These are phyloP conservation scores for Leptinotarsa peninsularis DNA, from an alignment of 2,888 invertebrate species.

Conservation along the genomic window DNA sequence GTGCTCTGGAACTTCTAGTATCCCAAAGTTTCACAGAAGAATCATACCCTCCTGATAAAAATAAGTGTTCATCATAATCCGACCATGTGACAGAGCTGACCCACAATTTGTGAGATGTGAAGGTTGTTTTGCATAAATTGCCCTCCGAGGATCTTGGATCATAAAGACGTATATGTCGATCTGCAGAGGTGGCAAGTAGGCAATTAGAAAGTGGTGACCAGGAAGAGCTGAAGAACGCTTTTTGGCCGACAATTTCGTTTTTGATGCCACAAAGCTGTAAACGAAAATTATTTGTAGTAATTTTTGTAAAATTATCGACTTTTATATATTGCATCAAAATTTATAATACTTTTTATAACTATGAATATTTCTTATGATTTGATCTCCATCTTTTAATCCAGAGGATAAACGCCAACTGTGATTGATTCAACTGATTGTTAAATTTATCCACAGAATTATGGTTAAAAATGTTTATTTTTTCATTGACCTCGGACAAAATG, in stretches of 20 bases:
- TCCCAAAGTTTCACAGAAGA: slow-evolving; percentile 96
- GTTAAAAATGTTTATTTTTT: no score
- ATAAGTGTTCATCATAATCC: slow-evolving; percentile 81
- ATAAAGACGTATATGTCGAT: slow-evolving; percentile 89
- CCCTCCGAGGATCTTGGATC: slow-evolving; percentile 93
- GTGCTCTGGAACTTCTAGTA: slow-evolving; percentile 89
- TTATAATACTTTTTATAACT: no score
- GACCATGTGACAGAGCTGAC: slow-evolving; percentile 94
- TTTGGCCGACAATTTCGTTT: slow-evolving; percentile 86
- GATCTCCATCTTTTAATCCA: no score
- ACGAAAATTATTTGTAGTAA: slow-evolving; percentile 27
- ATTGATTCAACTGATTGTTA: no score
- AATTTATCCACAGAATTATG: no score
- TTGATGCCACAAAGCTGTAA: slow-evolving; percentile 79
- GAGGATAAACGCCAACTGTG: no score
- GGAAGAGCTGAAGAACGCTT: slow-evolving; percentile 88
- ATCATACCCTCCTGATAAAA: slow-evolving; percentile 94
- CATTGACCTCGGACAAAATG: no score
- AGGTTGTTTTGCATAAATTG: slow-evolving; percentile 86
- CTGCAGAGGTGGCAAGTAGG: slow-evolving; percentile 89
- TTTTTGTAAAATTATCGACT: neutral
- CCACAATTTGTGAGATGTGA: slow-evolving; percentile 92
- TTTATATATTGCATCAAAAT: neutral
- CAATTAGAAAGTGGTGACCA: slow-evolving; percentile 82
- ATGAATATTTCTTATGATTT: no score